Evolutionary conservation across 92 coral and sea anemone species (phyloP), one percentile per base, ranked within the genome.

Genomic region (Hydrozoanthus gracilis): DNA sequence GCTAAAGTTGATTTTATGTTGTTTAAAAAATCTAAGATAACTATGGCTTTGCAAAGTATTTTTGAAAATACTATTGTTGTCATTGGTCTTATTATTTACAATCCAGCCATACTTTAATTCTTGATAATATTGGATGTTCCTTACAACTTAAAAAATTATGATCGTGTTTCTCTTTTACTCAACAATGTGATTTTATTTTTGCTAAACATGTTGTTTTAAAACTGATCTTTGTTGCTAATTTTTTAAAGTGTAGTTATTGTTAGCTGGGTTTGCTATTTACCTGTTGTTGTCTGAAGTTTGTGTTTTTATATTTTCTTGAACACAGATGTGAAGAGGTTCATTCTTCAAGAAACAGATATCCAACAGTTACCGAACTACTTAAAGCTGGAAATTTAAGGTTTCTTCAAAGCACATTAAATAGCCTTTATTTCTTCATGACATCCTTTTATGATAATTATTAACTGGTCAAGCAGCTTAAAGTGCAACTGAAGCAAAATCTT

Each of bases 341-440:
- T 3, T 8, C 67, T 54, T 20, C 82, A 12, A 78, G 44, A 61
- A 17, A 44, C 52, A 60, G 47, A 58, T 39, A 44, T 15, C 83
- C 83, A 60, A 78, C 83, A 0, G 39, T 78, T 5, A 78, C 83
- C 56, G 35, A 78, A 70, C 70, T 78, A 15, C 83, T 78, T 8
- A 58, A 78, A 78, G 71, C 83, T 60, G 83, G 83, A 9, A 78
- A 78, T 47, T 78, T 78, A 10, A 78, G 83, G 83, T 78, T 44
- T 6, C 51, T 9, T 64, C 15, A n/a, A 11, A 56, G 15, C 11
- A 56, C 15, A 11, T 56, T 56, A 4, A 56, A 11, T 8, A 11
- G 11, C 15, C 11, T 56, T 56, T 56, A 11, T 56, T 2, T 11
- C 15, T 0, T 62, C 68, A 62, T 62, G 39, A 27, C 2, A 0